Evolutionary conservation across 2,113 vertebrate genomes (phyloP).

Genomic region (Tauraco erythrolophus): DNA sequence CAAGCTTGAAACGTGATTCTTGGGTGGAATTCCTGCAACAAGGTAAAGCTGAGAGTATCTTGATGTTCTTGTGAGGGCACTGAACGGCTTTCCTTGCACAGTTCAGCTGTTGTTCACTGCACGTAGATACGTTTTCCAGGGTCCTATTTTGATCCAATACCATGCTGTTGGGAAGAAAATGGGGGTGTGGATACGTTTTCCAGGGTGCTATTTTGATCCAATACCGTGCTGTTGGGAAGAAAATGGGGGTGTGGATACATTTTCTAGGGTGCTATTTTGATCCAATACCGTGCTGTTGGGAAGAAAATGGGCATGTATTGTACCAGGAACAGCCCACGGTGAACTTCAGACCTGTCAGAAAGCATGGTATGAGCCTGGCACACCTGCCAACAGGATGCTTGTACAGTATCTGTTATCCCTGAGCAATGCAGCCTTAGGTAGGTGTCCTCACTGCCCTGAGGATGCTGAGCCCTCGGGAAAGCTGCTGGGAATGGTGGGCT

Average conservation of each 20-base stretch:
- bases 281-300: neutral
- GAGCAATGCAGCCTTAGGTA: rapidly evolving
- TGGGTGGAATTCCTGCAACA: neutral
- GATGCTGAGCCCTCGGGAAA: neutral
- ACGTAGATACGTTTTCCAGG: neutral
- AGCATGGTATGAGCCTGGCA: neutral
- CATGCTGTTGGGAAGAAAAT: neutral
- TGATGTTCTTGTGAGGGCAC: neutral
- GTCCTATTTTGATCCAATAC: neutral
- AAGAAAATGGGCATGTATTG: neutral
- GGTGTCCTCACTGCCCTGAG: neutral
- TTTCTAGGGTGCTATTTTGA: neutral
- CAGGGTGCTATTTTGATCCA: neutral
- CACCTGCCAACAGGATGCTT: neutral
- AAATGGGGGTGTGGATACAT: rapidly evolving
- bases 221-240: neutral
- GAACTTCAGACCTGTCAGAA: neutral
- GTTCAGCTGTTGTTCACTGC: neutral
- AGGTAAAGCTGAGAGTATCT: neutral
- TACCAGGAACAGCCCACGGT: neutral
- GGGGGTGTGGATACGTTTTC: rapidly evolving
- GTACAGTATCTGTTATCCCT: rapidly evolving
- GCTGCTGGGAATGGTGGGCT: neutral
- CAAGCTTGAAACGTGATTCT: neutral
- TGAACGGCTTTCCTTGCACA: neutral